Conservation (phyloP, 1,140 invertebrate genomes). For the Bombus impatiens region DNA sequence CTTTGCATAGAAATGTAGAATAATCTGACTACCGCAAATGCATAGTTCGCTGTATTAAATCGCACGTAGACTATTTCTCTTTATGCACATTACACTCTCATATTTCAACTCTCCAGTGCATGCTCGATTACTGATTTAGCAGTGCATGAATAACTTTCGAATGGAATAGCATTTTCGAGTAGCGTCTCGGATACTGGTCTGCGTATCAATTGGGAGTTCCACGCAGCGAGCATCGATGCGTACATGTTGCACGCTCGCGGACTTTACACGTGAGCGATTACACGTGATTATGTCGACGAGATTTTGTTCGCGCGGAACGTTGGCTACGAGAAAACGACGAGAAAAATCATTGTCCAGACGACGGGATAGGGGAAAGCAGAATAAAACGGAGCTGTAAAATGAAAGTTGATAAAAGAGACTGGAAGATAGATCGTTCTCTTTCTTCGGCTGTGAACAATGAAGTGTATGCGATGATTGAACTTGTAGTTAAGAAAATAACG, state of each 20-base stretch:
- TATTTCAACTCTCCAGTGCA: slow-evolving; percentile 36
- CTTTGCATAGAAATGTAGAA: neutral
- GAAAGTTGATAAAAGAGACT: neutral
- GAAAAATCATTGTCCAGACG: neutral
- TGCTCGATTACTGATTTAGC: slow-evolving; percentile 65
- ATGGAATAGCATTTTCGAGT: slow-evolving; percentile 59
- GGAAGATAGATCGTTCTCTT: slow-evolving; percentile 2
- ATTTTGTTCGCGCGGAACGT: slow-evolving; percentile 30
- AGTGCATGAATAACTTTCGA: slow-evolving; percentile 61
- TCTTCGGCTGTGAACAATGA: neutral
- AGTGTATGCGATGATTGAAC: neutral
- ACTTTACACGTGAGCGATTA: slow-evolving; percentile 57
- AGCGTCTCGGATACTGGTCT: slow-evolving; percentile 39
- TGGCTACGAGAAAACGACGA: neutral
- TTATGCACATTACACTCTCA: slow-evolving; percentile 35
- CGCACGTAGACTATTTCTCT: slow-evolving; percentile 17
- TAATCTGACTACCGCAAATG: neutral
- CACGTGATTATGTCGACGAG: slow-evolving; percentile 50
- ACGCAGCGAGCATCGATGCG: slow-evolving; percentile 47
- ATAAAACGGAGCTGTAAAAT: neutral
- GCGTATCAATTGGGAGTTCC: slow-evolving; percentile 55
- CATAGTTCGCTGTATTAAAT: slow-evolving; percentile 9
- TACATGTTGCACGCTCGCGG: slow-evolving; percentile 34
- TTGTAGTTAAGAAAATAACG: neutral
- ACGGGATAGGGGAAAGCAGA: neutral